Evolutionary conservation across 2,888 invertebrate species (phyloP), one percentile per base, ranked within the genome.

Genomic region (Gymnocheta viridis): DNA sequence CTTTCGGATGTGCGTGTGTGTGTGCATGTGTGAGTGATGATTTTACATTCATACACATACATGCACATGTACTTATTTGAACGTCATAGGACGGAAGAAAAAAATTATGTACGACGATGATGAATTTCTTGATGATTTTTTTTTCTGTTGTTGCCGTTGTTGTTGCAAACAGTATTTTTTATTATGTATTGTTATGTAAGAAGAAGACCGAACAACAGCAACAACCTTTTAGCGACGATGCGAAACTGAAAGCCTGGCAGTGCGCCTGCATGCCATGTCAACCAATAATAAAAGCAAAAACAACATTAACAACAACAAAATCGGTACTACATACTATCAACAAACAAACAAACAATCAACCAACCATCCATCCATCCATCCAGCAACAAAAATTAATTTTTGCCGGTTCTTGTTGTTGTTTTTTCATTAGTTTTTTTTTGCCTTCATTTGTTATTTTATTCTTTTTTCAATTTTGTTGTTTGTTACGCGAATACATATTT

Each of bases 81-180:
- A 27, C 62, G 51, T 74, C 51, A 38, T 41, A 6, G n/a, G 38
- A 6, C 41, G 27, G 24, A 49, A 22, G 14, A 17, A 35, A 14
- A n/a, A 29, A 22, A 24, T 17, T 64, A 24, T 66, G 44, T 38
- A 41, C 38, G 32, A n/a, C n/a, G 5, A 35, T 51, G 69, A 72
- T 51, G 62, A 22, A 41, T 64, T 79, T 70, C 32, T 60, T 47
- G 24, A 27, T 17, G n/a, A 32, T 62, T 64, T 5, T 17, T 38
- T 47, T 29, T 56, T 27, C n/a, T 47, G 17, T n/a, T 29, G 29
- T 22, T 62, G 27, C 0, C 4, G n/a, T 67, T 41, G 70, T 78
- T 62, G 24, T 66, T 73, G 27, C 79, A 73, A 80, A 80, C 72
- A 72, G 47, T 32, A 56, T 66, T 70, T 78, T 66, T n/a, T n/a